Base-by-base conservation (phyloP, 1,140 invertebrate genomes). In the Musca vetustissima region DNA sequence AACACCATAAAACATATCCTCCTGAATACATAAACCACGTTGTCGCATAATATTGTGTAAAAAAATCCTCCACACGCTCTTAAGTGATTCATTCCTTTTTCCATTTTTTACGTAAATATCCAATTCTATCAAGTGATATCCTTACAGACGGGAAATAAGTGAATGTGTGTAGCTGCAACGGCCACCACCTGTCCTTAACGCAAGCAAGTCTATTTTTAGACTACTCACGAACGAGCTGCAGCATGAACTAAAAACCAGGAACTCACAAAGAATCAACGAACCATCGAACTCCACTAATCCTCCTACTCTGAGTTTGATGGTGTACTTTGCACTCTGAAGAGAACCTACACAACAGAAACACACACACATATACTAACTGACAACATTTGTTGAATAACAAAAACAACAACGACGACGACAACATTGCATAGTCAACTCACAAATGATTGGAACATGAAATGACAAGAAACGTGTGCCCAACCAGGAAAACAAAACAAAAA, bases 381-480 rank as follows among this genome's bases (percentile, higher is more conserved):
- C 22, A 55, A 61, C 17, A n/a, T 28, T 57, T 25, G 22, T 57
- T 28, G 28, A 43, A 43, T 15, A 59, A 59, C 14, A 59, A 59
- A 9, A 28, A 15, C 7, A 59, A 59, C 24, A 57, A 28, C 1
- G 24, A 25, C 13, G 14, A 19, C 8, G 17, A 21, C 9, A 61
- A 36, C n/a, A 36, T 17, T 28, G 36, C 13, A 28, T 14, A 14
- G 15, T 24, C 0, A 57, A 28, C 24, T n/a, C n/a, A n/a, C n/a
- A 24, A 25, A 14, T 61, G 32, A 36, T 19, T 19, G 17, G 36
- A 61, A 61, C 57, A 61, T 61, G 57, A 61, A 61, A 21, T 61
- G 57, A 61, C 57, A 61, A 36, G 57, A 61, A 61, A 61, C 32
- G 57, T 61, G 57, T 61, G 57, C 57, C 36, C 57, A 59, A 59